These are phyloP conservation scores for Phasianus colchicus DNA, from an alignment of 2,113 vertebrate genomes.

Conservation along the genomic window DNA sequence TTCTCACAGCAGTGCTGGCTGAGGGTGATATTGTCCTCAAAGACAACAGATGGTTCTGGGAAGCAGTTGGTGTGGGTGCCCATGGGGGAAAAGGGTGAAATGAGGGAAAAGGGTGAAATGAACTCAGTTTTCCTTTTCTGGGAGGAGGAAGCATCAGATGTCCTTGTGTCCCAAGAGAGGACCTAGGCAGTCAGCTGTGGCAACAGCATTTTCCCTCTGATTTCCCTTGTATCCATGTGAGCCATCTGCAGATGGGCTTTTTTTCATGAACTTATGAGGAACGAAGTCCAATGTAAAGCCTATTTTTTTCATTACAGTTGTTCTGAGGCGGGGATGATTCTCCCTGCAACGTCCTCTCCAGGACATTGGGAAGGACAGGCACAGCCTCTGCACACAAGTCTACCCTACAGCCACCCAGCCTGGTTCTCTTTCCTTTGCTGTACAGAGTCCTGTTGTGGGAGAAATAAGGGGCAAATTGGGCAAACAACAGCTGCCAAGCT, in stretches of 20 bases:
- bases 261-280: background rate
- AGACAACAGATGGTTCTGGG: background rate
- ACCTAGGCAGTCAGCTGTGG: background rate
- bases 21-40: background rate
- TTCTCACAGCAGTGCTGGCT: background rate
- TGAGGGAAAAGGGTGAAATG: background rate
- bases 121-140: background rate
- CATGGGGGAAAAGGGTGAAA: background rate
- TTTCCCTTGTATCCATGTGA: background rate
- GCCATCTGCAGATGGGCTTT: background rate
- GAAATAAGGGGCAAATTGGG: background rate
- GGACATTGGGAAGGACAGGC: background rate
- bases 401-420: accelerated
- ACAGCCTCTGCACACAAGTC: background rate
- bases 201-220: background rate
- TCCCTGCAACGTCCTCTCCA: accelerated
- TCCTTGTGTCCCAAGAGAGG: background rate
- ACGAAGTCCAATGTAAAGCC: background rate
- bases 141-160: background rate
- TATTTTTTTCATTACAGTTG: background rate
- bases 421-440: background rate
- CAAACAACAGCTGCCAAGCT: background rate
- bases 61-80: background rate
- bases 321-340: background rate
- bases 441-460: background rate